A percentile compares a stretch with the other conserved stretches of the same genome.
phyloP scores from a whole-genome alignment of 2,797 vertebrate genomes.

The Galagoides demidoff region DNA sequence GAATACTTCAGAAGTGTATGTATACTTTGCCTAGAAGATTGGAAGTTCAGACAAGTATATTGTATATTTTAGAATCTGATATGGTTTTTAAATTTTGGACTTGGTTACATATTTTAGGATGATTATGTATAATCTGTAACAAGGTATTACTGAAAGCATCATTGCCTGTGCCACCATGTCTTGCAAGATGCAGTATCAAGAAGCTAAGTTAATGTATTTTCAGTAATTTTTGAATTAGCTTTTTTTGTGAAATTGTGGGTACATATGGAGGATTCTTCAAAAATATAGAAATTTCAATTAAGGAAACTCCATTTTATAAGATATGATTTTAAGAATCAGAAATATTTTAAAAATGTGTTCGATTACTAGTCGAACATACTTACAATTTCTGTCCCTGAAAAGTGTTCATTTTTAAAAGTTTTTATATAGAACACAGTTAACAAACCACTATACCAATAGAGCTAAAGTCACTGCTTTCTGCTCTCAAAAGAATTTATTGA shows the following conservation, averaged over 20 bases:
- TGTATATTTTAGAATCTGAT: background rate
- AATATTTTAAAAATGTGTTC: background rate
- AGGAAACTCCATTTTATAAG: background rate
- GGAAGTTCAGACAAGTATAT: background rate
- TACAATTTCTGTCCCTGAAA: conserved; percentile 8
- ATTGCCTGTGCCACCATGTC: background rate
- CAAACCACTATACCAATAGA: background rate
- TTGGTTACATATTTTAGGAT: conserved; percentile 36
- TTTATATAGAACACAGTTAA: background rate
- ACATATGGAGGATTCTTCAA: background rate
- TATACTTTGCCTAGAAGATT: background rate
- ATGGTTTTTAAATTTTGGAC: background rate
- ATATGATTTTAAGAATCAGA: conserved; percentile 11
- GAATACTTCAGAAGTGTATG: background rate
- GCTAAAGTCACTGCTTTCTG: background rate
- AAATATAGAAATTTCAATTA: background rate
- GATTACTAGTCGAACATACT: background rate
- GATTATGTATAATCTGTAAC: conserved; percentile 7
- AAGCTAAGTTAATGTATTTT: background rate
- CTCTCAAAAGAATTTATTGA: background rate
- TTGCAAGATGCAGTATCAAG: background rate
- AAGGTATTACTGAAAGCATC: background rate
- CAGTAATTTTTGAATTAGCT: conserved; percentile 27
- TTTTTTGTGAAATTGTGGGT: conserved; percentile 21
- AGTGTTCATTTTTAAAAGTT: conserved; percentile 17